Evolutionary conservation across 2,888 invertebrate genomes (phyloP).

Genomic region (Drosophila gaucha): DNA sequence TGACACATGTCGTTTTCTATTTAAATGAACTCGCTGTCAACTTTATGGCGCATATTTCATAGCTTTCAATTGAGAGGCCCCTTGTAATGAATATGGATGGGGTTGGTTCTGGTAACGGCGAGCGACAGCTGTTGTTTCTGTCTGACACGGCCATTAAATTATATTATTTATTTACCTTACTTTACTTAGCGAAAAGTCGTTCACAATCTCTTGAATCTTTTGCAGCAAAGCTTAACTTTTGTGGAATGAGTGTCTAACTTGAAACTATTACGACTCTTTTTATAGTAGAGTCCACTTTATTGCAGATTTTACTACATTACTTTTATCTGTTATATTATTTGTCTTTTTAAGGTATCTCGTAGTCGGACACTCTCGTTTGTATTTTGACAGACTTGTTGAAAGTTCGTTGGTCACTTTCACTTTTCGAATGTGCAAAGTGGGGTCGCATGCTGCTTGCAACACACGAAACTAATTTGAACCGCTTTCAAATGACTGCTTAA

Average conservation of each 20-base stretch:
- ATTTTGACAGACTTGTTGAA: slow-evolving; percentile 40
- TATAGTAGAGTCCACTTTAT: too few species aligned
- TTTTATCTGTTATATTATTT: too few species aligned
- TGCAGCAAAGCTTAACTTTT: not conserved
- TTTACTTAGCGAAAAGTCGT: not conserved
- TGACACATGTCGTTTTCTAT: slow-evolving; percentile 76
- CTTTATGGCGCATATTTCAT: slow-evolving; percentile 59
- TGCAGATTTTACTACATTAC: too few species aligned
- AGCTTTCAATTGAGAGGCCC: slow-evolving; percentile 29
- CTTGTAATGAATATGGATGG: slow-evolving; percentile 49
- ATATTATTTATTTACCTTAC: slow-evolving; percentile 8
- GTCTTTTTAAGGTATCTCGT: not conserved
- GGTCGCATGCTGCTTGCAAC: slow-evolving; percentile 54
- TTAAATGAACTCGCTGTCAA: slow-evolving; percentile 75
- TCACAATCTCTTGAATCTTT: not conserved
- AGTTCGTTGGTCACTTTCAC: slow-evolving; percentile 67
- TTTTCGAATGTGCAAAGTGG: slow-evolving; percentile 44
- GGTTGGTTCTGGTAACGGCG: not conserved
- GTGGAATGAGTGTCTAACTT: too few species aligned
- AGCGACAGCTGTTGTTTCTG: slow-evolving; percentile 24
- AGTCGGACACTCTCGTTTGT: not conserved
- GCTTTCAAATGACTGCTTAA: slow-evolving; percentile 72
- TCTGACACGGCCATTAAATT: slow-evolving; percentile 9
- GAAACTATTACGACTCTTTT: too few species aligned
- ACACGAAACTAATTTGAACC: slow-evolving; percentile 71